Conservation (phyloP, 2,888 invertebrate genomes). For the Anticlea derivata region DNA sequence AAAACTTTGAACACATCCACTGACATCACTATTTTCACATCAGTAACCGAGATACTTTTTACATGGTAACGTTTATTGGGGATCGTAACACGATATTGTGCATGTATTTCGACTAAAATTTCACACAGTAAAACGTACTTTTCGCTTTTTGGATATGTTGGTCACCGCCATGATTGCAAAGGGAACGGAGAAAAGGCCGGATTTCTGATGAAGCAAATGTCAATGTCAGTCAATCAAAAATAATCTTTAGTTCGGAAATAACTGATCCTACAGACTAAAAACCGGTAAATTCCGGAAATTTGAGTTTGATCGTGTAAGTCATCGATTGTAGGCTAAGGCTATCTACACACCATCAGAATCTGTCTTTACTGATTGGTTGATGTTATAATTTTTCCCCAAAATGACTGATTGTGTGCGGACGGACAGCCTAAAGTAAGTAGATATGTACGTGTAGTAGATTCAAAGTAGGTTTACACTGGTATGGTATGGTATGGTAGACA, state of each 20-base stretch:
- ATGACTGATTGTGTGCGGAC: too few species aligned
- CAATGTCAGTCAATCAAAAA: conserved; percentile 54
- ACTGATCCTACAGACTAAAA: conserved; percentile 18
- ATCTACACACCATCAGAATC: too few species aligned
- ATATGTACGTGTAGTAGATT: too few species aligned
- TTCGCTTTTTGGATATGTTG: conserved; percentile 82
- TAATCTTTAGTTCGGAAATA: conserved; percentile 6
- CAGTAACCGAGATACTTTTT: conserved; percentile 34
- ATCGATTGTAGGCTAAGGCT: too few species aligned
- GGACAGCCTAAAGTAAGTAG: too few species aligned
- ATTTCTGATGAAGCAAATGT: conserved; percentile 53
- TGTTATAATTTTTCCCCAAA: too few species aligned
- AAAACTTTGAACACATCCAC: conserved; percentile 58
- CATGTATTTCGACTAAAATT: conserved; percentile 52
- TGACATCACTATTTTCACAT: conserved; percentile 67
- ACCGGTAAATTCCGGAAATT: conserved; percentile 6
- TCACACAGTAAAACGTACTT: conserved; percentile 67
- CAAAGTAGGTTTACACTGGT: too few species aligned
- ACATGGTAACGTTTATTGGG: conserved; percentile 27
- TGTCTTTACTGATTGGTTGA: too few species aligned
- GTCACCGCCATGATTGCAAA: conserved; percentile 80
- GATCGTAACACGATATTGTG: conserved; percentile 28
- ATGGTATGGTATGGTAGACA: too few species aligned
- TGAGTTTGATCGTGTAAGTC: neutral
- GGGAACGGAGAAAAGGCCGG: conserved; percentile 65